A percentile compares a stretch with the other conserved stretches of the same genome.
These are phyloP conservation scores for Columba livia DNA, from an alignment of 2,113 vertebrate species.

Conservation along the genomic window DNA sequence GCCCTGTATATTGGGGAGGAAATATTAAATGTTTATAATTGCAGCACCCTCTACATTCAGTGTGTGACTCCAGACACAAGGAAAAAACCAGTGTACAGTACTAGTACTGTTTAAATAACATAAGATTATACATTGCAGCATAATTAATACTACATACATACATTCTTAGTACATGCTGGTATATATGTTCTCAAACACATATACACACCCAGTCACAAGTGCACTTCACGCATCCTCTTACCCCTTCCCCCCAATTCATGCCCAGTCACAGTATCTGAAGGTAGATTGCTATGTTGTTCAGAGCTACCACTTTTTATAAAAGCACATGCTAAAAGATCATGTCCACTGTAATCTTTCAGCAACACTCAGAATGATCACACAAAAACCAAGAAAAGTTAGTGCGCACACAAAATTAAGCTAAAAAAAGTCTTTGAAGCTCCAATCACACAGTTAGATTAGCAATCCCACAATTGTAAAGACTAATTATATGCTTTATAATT, in stretches of 20 bases:
- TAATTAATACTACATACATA: slow-evolving; percentile 85
- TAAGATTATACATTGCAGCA: slow-evolving; percentile 87
- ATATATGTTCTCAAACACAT: slow-evolving; percentile 74
- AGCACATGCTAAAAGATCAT: slow-evolving; percentile 87
- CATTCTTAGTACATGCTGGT: slow-evolving; percentile 85
- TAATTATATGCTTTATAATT: slow-evolving; percentile 84
- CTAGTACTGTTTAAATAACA: slow-evolving; percentile 92
- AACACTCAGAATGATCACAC: slow-evolving; percentile 87
- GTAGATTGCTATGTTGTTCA: slow-evolving; percentile 85
- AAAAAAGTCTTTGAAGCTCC: slow-evolving; percentile 90
- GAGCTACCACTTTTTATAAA: slow-evolving; percentile 82
- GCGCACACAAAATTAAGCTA: slow-evolving; percentile 83
- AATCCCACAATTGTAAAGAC: slow-evolving; percentile 83
- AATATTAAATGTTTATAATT: slow-evolving; percentile 73
- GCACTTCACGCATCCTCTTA: neutral
- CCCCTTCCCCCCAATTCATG: neutral
- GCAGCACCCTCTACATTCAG: slow-evolving; percentile 80
- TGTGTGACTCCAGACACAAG: slow-evolving; percentile 85
- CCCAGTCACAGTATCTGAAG: slow-evolving; percentile 88
- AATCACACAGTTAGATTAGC: slow-evolving; percentile 87
- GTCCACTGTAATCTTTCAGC: slow-evolving; percentile 84
- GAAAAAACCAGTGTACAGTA: slow-evolving; percentile 88
- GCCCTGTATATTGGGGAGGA: neutral
- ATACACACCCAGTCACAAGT: neutral
- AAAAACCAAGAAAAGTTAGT: slow-evolving; percentile 89